A percentile compares a stretch with the other conserved stretches of the same genome.
phyloP scores from a whole-genome alignment of 1,140 invertebrate genomes.

The Dreissena polymorpha region DNA sequence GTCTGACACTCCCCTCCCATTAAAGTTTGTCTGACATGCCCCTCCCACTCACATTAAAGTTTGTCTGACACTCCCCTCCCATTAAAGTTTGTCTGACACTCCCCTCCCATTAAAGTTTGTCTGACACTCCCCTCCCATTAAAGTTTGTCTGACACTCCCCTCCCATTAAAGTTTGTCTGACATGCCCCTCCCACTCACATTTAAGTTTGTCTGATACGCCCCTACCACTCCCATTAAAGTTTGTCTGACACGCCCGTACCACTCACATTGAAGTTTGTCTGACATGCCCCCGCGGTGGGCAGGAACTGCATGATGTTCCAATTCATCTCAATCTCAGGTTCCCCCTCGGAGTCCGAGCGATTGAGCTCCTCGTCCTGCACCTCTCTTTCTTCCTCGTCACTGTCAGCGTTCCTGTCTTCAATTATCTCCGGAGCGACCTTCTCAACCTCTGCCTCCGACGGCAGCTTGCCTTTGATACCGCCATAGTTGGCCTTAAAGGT shows the following conservation, averaged over 20 bases:
- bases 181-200: no score
- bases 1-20: no score
- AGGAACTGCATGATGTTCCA: slow-evolving; percentile 94
- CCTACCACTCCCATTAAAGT: no score
- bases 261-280: slow-evolving; percentile 85
- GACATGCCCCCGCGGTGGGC: slow-evolving; percentile 86
- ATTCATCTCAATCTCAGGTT: slow-evolving; percentile 90
- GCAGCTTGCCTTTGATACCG: slow-evolving; percentile 82
- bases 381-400: slow-evolving; percentile 71
- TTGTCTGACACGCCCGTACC: background rate
- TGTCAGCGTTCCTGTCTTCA: slow-evolving; percentile 60
- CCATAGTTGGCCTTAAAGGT: slow-evolving; percentile 81
- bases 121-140: no score
- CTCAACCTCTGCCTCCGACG: slow-evolving; percentile 62
- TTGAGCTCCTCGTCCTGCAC: slow-evolving; percentile 69
- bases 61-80: no score
- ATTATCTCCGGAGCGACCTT: slow-evolving; percentile 59
- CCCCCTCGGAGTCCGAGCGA: slow-evolving; percentile 67
- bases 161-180: no score
- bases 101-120: no score
- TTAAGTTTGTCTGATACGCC: no score
- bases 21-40: no score
- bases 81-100: no score
- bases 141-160: no score
- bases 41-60: no score